Conservation (phyloP, 2,113 vertebrate species). For the Phrynosoma platyrhinos region DNA sequence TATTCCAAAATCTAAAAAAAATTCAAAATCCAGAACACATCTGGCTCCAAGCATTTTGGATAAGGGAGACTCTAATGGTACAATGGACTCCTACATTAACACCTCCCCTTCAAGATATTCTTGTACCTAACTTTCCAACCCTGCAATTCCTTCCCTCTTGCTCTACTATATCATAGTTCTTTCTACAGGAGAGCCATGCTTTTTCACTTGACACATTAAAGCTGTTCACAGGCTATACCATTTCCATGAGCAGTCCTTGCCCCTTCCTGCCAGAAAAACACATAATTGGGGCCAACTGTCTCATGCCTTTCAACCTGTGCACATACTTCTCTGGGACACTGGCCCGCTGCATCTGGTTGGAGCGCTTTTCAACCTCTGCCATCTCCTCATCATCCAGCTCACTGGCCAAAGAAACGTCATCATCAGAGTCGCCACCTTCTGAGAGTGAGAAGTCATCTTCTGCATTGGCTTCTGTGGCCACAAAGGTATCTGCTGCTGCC, state of each 20-base stretch:
- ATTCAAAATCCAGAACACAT: too few species aligned
- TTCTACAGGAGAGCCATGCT: not conserved
- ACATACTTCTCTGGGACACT: slow-evolving; percentile 46
- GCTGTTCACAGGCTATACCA: not conserved
- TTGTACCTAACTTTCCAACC: not conserved
- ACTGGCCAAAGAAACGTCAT: slow-evolving; percentile 87
- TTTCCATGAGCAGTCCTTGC: not conserved
- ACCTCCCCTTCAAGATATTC: not conserved
- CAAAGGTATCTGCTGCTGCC: slow-evolving; percentile 82
- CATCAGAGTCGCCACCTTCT: slow-evolving; percentile 40
- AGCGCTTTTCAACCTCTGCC: slow-evolving; percentile 79
- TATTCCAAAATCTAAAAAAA: too few species aligned
- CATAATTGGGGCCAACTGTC: fast-evolving
- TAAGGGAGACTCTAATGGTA: too few species aligned
- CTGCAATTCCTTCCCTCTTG: not conserved
- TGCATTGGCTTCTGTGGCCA: slow-evolving; percentile 58
- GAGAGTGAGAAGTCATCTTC: slow-evolving; percentile 87
- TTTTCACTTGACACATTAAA: not conserved
- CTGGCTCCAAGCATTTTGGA: too few species aligned
- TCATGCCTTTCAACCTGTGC: slow-evolving; percentile 14
- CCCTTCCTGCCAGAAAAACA: not conserved
- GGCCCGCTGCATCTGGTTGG: slow-evolving; percentile 61
- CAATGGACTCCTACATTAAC: not conserved
- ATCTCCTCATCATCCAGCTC: slow-evolving; percentile 90
- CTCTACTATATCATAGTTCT: not conserved